phyloP scores from a whole-genome alignment of 1,140 invertebrate species.

The Lethocerus indicus region DNA sequence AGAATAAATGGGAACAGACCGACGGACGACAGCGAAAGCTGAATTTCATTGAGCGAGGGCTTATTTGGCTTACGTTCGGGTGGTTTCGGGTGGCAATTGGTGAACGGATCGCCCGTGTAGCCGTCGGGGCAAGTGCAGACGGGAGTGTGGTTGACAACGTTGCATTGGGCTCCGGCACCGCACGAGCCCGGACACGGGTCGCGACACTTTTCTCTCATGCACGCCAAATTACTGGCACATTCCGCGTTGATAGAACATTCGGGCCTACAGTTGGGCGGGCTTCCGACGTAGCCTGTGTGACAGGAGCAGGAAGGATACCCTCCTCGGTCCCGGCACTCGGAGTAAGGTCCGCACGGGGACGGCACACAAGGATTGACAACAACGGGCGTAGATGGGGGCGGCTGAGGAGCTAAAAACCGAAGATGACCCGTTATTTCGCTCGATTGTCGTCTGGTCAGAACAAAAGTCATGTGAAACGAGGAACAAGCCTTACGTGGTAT shows the following conservation, averaged over 20 bases:
- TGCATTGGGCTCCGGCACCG: constrained; percentile 47
- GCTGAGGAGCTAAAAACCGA: constrained; percentile 5
- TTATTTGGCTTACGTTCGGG: constrained; percentile 11
- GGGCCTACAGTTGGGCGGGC: constrained; percentile 42
- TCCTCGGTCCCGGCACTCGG: constrained; percentile 40
- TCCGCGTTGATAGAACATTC: constrained; percentile 45
- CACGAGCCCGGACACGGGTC: constrained; percentile 59
- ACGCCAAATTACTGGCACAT: constrained; percentile 43
- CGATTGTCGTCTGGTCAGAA: constrained; percentile 10
- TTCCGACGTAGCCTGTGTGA: constrained; percentile 38
- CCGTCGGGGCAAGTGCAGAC: constrained; percentile 48
- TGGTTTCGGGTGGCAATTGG: constrained; percentile 30
- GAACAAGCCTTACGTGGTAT: constrained; percentile 5
- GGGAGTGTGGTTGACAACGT: constrained; percentile 50
- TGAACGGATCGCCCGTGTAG: constrained; percentile 52
- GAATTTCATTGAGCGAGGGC: neutral
- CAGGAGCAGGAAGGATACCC: constrained; percentile 31
- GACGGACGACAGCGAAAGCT: neutral
- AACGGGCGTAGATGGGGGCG: neutral
- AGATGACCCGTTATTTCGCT: constrained; percentile 17
- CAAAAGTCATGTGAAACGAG: neutral
- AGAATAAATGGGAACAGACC: neutral
- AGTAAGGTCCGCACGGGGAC: constrained; percentile 53
- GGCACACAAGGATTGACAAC: constrained; percentile 27
- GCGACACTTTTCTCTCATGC: constrained; percentile 51